phyloP scores from a whole-genome alignment of 37 sponge, comb jelly and placozoan genomes.

The Theonella swinhoei region DNA sequence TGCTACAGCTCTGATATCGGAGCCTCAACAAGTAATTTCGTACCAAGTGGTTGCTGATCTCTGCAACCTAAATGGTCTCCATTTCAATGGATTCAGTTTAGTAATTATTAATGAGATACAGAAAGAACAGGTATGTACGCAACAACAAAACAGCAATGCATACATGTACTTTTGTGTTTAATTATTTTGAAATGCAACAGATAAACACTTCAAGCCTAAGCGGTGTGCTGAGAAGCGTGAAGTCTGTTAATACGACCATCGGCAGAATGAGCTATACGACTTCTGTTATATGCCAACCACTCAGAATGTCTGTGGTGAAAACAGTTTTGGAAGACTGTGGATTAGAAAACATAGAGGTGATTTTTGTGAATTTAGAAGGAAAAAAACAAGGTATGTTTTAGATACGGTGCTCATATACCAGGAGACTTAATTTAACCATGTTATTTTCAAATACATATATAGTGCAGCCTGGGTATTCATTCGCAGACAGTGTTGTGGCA shows the following conservation, averaged over 20 bases:
- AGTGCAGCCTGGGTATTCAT: background rate
- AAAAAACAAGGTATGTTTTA: background rate
- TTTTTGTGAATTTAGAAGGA: background rate
- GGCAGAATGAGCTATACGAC: background rate
- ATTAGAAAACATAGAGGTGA: background rate
- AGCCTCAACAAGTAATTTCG: background rate
- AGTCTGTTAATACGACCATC: background rate
- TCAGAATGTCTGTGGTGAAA: background rate
- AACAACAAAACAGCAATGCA: background rate
- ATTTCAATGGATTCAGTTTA: background rate
- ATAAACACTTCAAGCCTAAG: no score
- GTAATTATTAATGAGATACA: background rate
- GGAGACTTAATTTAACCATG: background rate
- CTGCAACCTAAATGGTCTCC: background rate
- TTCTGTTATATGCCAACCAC: background rate
- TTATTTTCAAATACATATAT: background rate
- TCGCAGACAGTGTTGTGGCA: background rate
- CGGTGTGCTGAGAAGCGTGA: background rate
- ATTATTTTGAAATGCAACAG: background rate
- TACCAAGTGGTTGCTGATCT: background rate
- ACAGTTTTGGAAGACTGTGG: background rate
- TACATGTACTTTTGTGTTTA: background rate
- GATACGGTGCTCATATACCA: background rate
- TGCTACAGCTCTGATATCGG: background rate
- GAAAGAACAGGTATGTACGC: conserved; percentile 3